These are phyloP conservation scores for Silurus aristotelis DNA, from an alignment of 2,797 vertebrate species.

Conservation along the genomic window DNA sequence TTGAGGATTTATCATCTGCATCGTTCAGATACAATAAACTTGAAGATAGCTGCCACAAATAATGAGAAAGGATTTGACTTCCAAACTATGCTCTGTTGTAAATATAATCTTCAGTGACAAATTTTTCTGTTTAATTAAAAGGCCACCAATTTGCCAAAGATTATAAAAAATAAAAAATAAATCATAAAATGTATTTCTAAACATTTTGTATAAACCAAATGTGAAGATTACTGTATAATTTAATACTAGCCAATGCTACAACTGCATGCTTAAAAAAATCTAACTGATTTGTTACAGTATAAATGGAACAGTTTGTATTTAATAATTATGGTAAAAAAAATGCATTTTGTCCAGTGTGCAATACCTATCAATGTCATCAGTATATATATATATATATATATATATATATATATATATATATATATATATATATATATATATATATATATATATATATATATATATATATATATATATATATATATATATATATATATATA, in stretches of 20 bases:
- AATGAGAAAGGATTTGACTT: not conserved
- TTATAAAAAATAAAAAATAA: not conserved
- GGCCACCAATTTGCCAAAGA: not conserved
- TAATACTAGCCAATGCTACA: not conserved
- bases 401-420: too few relatives aligned
- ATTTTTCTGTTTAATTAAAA: not conserved
- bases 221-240: not conserved
- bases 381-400: too few relatives aligned
- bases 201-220: not conserved
- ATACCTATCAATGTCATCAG: not conserved
- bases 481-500: too few relatives aligned
- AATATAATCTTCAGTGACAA: not conserved
- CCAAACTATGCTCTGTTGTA: not conserved
- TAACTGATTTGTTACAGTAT: not conserved
- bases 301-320: not conserved
- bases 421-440: too few relatives aligned
- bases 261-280: not conserved
- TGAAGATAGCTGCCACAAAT: not conserved
- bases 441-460: not conserved
- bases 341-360: too few relatives aligned
- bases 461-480: too few relatives aligned
- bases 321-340: not conserved
- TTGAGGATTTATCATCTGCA: slow-evolving; percentile 11
- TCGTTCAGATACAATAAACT: too few relatives aligned
- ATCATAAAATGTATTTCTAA: not conserved